Evolutionary conservation across 2,888 invertebrate species (phyloP).

Genomic region (Gastracanthus pulcherrimus): DNA sequence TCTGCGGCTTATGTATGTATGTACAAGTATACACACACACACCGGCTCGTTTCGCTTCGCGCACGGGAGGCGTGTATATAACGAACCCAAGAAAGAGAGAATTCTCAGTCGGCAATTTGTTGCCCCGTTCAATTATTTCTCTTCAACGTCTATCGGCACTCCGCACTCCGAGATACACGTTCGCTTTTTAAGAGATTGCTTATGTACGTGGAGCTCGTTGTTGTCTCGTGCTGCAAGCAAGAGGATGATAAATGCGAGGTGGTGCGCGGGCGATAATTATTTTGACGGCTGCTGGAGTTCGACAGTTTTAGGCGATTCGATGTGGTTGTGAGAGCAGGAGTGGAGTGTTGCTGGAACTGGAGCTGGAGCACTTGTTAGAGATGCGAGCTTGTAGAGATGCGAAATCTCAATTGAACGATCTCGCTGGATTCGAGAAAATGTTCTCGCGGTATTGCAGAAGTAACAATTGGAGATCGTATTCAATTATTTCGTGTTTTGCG

Average conservation of each 20-base stretch:
- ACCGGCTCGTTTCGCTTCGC: not conserved
- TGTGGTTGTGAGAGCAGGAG: too few species aligned
- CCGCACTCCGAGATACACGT: not conserved
- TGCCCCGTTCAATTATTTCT: slow-evolving; percentile 43
- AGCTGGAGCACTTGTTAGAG: not conserved
- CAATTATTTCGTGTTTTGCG: not conserved
- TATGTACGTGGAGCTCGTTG: not conserved
- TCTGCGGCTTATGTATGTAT: too few species aligned
- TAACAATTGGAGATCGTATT: not conserved
- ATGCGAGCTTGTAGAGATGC: not conserved
- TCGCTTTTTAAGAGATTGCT: slow-evolving; percentile 9
- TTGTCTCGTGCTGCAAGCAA: not conserved
- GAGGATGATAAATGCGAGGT: not conserved
- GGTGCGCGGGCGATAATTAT: slow-evolving; percentile 1
- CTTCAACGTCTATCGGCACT: not conserved
- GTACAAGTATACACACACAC: too few species aligned
- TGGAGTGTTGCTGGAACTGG: too few species aligned
- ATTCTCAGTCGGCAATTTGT: slow-evolving; percentile 33
- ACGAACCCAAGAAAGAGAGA: not conserved
- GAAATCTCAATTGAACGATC: slow-evolving; percentile 44
- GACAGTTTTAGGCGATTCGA: slow-evolving; percentile 1
- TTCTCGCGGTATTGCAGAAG: not conserved
- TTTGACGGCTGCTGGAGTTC: not conserved
- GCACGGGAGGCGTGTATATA: not conserved
- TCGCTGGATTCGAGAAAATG: not conserved